Percentiles rank a stretch among this genome's conserved stretches.
phyloP scores from a whole-genome alignment of 1,140 invertebrate genomes.

The Grapholita molesta region DNA sequence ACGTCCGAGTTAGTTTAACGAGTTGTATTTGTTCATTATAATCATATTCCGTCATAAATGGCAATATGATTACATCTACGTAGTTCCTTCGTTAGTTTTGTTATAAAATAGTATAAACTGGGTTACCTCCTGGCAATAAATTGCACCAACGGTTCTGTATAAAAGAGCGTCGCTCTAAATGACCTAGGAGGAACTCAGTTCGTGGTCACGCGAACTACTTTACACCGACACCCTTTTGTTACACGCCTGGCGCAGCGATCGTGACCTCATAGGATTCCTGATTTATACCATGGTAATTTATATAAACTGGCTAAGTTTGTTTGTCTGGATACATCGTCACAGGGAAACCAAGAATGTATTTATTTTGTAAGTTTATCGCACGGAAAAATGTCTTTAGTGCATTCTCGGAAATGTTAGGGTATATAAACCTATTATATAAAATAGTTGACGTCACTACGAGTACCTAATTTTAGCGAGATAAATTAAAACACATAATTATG shows the following conservation, averaged over 20 bases:
- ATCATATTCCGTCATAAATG: not conserved
- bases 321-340: not conserved
- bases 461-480: too few species aligned
- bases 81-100: not conserved
- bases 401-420: too few species aligned
- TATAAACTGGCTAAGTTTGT: not conserved
- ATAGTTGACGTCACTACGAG: too few species aligned
- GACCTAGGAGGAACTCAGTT: constrained; percentile 46
- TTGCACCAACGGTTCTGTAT: not conserved
- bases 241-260: constrained; percentile 34
- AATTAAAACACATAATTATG: too few species aligned
- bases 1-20: too few species aligned
- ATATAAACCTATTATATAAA: too few species aligned
- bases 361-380: not conserved
- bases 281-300: constrained; percentile 35
- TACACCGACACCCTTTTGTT: constrained; percentile 54
- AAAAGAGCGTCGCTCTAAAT: constrained; percentile 32
- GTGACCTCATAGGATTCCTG: constrained; percentile 42
- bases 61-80: not conserved
- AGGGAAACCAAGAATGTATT: not conserved
- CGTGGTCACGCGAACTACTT: constrained; percentile 64
- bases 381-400: too few species aligned
- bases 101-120: not conserved
- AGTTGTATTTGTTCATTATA: too few species aligned
- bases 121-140: not conserved